These are phyloP conservation scores for Crypturellus tataupa DNA, from an alignment of 2,797 vertebrate genomes.

Conservation along the genomic window DNA sequence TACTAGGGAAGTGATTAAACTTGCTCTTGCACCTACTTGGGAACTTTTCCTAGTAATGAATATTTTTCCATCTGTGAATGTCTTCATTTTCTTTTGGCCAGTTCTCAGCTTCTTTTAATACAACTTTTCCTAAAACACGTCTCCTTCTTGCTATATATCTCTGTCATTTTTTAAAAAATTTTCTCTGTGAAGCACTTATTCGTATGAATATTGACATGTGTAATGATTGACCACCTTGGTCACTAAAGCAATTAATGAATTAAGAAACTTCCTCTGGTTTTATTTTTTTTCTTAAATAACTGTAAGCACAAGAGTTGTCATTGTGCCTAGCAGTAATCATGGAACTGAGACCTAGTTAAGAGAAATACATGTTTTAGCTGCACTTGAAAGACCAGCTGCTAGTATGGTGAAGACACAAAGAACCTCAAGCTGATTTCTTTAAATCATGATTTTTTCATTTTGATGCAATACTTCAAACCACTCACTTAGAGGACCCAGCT, in stretches of 20 bases:
- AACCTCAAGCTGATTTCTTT: neutral
- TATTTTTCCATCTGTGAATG: neutral
- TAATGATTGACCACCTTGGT: neutral
- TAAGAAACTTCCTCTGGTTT: neutral
- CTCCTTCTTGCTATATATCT: neutral
- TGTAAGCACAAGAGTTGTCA: neutral
- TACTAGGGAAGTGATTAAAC: neutral
- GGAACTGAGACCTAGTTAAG: neutral
- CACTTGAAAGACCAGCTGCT: neutral
- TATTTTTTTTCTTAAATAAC: neutral
- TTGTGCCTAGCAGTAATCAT: neutral
- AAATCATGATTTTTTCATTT: neutral
- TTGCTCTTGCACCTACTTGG: conserved; percentile 8
- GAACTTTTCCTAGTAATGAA: neutral
- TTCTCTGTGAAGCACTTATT: neutral
- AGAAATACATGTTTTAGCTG: neutral
- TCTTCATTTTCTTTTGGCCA: neutral
- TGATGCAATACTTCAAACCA: neutral
- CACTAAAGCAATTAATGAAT: neutral
- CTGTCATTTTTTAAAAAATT: neutral
- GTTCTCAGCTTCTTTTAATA: neutral
- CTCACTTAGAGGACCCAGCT: neutral
- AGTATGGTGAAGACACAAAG: neutral
- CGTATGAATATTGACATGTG: neutral
- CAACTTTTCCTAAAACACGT: neutral